These are phyloP conservation scores for Arge pagana DNA, from an alignment of 2,888 invertebrate genomes.

Conservation along the genomic window DNA sequence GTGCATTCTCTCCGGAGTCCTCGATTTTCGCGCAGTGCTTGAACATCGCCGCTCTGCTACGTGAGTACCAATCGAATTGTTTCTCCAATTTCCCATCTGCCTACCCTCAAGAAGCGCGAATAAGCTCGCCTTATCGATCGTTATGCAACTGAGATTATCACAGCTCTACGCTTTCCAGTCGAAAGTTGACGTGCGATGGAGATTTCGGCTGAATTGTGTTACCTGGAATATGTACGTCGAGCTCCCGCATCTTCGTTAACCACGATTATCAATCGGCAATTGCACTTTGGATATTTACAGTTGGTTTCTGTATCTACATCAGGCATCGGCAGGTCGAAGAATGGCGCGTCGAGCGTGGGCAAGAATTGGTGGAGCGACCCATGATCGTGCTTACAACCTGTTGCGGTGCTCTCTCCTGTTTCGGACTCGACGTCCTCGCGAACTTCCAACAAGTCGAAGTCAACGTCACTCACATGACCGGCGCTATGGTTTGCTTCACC, in stretches of 20 bases:
- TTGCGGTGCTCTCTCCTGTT: conserved; percentile 60
- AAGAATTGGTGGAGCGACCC: conserved; percentile 33
- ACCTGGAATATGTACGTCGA: too few relatives aligned
- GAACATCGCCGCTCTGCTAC: conserved; percentile 62
- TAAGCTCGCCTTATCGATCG: too few relatives aligned
- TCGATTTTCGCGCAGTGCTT: conserved; percentile 67
- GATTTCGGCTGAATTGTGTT: too few relatives aligned
- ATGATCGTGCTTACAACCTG: conserved; percentile 48
- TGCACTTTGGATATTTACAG: conserved; percentile 47
- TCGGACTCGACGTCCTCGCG: conserved; percentile 65
- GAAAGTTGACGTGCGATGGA: too few relatives aligned
- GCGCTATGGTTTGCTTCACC: conserved; percentile 65
- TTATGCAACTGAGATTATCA: too few relatives aligned
- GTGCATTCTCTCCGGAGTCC: conserved; percentile 66
- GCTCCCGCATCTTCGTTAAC: too few relatives aligned
- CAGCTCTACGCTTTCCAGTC: too few relatives aligned
- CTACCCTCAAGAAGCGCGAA: too few relatives aligned
- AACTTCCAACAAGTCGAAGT: conserved; percentile 67
- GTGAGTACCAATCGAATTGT: conserved; percentile 49
- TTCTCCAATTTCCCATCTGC: too few relatives aligned
- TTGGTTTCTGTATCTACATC: conserved; percentile 62
- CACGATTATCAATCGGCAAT: too few relatives aligned
- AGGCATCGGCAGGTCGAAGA: conserved; percentile 62
- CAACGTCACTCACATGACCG: conserved; percentile 62
- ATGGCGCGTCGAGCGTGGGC: conserved; percentile 46